These are phyloP conservation scores for Carcinoscorpius rotundicauda DNA, from an alignment of 1,140 invertebrate species.

Conservation along the genomic window DNA sequence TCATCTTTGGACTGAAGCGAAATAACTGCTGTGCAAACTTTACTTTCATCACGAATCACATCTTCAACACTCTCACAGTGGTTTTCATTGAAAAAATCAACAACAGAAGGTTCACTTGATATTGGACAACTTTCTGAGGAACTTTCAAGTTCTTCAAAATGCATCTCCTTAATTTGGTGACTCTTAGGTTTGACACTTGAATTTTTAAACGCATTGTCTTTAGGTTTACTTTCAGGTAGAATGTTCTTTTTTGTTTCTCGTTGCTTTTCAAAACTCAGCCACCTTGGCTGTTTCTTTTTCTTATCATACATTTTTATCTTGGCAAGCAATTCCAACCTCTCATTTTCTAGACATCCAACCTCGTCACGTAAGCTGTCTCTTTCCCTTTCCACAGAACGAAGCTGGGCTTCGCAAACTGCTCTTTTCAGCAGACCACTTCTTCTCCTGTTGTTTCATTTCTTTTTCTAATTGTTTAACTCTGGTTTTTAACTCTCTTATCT, in stretches of 20 bases:
- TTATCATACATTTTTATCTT: conserved; percentile 9
- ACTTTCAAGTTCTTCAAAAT: neutral
- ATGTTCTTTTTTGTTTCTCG: neutral
- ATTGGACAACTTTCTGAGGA: no score
- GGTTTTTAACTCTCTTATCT: conserved; percentile 5
- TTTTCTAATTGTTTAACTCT: conserved; percentile 12
- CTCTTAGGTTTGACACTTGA: neutral
- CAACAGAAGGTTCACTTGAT: no score
- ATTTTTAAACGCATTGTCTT: no score
- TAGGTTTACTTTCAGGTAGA: no score
- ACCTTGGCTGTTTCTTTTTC: neutral
- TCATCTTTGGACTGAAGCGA: neutral
- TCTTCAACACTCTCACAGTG: no score
- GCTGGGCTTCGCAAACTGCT: conserved; percentile 6
- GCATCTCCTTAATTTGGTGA: neutral
- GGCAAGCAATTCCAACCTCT: conserved; percentile 10
- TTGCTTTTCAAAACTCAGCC: neutral
- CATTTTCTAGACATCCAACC: conserved; percentile 8
- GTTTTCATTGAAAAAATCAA: no score
- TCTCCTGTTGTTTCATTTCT: conserved; percentile 11
- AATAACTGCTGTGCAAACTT: no score
- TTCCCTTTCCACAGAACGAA: conserved; percentile 13
- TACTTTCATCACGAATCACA: no score
- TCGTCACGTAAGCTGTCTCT: conserved; percentile 12
- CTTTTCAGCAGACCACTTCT: conserved; percentile 10